These are phyloP conservation scores for Lacerta agilis DNA, from an alignment of 2,797 vertebrate genomes.

Conservation along the genomic window DNA sequence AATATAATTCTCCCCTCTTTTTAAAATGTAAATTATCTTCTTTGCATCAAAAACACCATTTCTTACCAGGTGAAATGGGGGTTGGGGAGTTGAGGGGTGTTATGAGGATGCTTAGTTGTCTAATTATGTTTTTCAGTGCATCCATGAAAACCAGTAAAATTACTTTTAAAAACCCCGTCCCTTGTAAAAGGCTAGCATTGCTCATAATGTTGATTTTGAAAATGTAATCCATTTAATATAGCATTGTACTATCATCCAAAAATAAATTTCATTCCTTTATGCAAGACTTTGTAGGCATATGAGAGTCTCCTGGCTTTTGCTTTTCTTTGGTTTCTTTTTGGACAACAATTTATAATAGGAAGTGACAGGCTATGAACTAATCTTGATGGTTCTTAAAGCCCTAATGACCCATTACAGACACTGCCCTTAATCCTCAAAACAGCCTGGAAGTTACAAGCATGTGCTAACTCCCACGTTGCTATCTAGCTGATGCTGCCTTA, in stretches of 20 bases:
- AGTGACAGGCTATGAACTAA: background rate
- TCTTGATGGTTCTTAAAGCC: conserved; percentile 22
- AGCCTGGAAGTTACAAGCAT: background rate
- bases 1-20: background rate
- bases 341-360: background rate
- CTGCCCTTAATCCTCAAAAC: background rate
- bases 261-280: background rate
- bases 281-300: background rate
- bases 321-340: background rate
- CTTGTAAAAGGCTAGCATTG: background rate
- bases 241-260: background rate
- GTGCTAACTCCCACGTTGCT: background rate
- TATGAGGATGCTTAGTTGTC: too few relatives aligned
- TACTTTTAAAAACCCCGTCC: too few relatives aligned
- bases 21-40: background rate
- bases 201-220: background rate
- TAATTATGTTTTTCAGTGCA: too few relatives aligned
- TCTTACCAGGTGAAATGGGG: background rate
- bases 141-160: too few relatives aligned
- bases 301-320: background rate
- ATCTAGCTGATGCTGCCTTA: background rate
- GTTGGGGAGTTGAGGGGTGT: too few relatives aligned
- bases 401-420: background rate
- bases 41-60: background rate
- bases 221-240: background rate